Base-by-base conservation (phyloP, 2,113 vertebrate species). In the Passer montanus region DNA sequence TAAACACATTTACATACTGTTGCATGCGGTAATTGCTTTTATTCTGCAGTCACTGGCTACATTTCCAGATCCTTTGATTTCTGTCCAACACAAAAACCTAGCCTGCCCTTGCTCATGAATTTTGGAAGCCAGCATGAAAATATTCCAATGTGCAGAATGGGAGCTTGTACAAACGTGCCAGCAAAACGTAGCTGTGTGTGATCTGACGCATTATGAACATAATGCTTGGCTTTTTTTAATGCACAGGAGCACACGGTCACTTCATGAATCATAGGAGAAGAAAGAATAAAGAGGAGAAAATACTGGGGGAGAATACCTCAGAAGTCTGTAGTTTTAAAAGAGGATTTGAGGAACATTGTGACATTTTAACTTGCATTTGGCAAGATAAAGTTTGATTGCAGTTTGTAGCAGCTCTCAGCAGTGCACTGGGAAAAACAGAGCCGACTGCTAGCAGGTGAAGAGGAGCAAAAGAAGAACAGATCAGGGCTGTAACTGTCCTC, bases 11-110 rank as follows among this genome's bases (percentile, higher is more conserved):
- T 93, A 84, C 85, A 94, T 93, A 94, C 72, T 88, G 55, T 30
- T 95, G 85, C 92, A 78, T 59, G 70, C 44, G 70, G 67, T 82
- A 93, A 91, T 87, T 94, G 75, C 85, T 90, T 97, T 88, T 86
- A 94, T 94, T 96, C 91, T 79, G 74, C 91, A 90, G 68, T 77
- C 55, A 35, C 33, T 84, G 85, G 87, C 82, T 95, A 47, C 64
- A 44, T 93, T 96, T 95, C 75, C 78, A 95, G 90, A 94, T 95
- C 55, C 87, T 94, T 93, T 96, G 93, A 96, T 97, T 97, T 81
- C 91, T 60, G 56, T 93, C 95, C 93, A 95, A 81, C 63, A 83
- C 72, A 94, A 95, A 95, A 96, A 66, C 67, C 93, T 84, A 96
- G 89, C 79, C 78, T 95, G 92, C 78, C 94, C 87, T 92, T 19